A percentile compares a stretch with the other conserved stretches of the same genome.
Evolutionary conservation across 2,797 vertebrate species (phyloP).

Genomic region (Eremophila alpestris): DNA sequence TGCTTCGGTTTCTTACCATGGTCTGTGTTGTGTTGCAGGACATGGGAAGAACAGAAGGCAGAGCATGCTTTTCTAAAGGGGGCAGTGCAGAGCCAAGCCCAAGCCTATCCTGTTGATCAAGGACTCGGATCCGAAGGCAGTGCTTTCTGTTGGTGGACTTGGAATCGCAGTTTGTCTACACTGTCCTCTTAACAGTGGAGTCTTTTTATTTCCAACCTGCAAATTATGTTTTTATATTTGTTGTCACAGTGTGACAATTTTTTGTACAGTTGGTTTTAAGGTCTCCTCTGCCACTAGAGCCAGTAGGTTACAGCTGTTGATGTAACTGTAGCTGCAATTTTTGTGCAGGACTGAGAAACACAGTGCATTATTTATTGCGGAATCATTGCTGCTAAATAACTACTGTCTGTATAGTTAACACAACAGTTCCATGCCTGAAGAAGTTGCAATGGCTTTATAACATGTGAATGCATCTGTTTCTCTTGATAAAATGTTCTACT

Average conservation of each 20-base stretch:
- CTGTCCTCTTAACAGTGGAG: constrained; percentile 82
- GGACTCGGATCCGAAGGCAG: constrained; percentile 79
- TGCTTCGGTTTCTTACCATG: constrained; percentile 57
- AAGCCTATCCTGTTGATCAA: constrained; percentile 67
- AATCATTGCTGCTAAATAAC: constrained; percentile 99
- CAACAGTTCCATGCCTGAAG: constrained; percentile 82
- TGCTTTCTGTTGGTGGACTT: constrained; percentile 80
- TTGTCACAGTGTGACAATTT: constrained; percentile 87
- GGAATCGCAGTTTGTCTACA: constrained; percentile 79
- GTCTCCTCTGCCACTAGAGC: constrained; percentile 85
- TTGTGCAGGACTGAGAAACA: constrained; percentile 86
- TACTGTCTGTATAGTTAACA: constrained; percentile 98
- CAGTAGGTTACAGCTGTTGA: constrained; percentile 83
- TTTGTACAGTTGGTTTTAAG: constrained; percentile 86
- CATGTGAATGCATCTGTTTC: constrained; percentile 87
- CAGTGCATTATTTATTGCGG: constrained; percentile 96
- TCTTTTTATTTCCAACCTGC: constrained; percentile 83
- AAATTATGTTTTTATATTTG: constrained; percentile 85
- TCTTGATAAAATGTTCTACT: constrained; percentile 80
- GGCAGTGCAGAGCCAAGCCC: constrained; percentile 69
- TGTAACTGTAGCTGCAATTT: constrained; percentile 86
- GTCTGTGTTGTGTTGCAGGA: constrained; percentile 79
- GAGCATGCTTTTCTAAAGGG: constrained; percentile 96
- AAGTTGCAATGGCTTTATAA: constrained; percentile 85
- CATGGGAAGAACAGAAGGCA: constrained; percentile 98